Evolutionary conservation across 2,113 vertebrate species (phyloP).

Genomic region (Tragulus kanchil): DNA sequence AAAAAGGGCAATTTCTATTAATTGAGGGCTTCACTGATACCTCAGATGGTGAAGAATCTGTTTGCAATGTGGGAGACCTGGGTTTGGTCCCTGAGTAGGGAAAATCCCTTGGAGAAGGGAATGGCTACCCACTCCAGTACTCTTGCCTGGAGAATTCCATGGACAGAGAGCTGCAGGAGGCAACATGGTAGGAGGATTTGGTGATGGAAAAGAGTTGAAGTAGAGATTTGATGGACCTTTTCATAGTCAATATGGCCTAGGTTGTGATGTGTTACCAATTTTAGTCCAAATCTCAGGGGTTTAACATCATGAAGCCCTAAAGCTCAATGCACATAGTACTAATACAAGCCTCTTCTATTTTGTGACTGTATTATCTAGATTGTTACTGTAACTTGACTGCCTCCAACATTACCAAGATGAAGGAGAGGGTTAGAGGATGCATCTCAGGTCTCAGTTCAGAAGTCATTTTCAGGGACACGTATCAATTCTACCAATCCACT

Average conservation of each 20-base stretch:
- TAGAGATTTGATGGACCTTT: background rate
- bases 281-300: slow-evolving; percentile 27
- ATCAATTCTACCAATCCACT: background rate
- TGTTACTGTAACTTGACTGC: background rate
- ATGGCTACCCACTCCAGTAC: background rate
- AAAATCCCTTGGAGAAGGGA: background rate
- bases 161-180: background rate
- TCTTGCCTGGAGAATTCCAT: background rate
- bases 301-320: background rate
- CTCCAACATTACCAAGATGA: background rate
- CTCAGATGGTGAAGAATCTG: background rate
- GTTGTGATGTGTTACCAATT: background rate
- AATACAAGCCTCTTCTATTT: background rate
- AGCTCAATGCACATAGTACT: background rate
- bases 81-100: background rate
- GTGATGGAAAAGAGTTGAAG: background rate
- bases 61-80: background rate
- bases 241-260: background rate
- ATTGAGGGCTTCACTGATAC: background rate
- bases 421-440: background rate
- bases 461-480: background rate
- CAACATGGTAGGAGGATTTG: background rate
- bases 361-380: background rate
- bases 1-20: background rate
- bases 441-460: background rate